Percentiles rank a stretch among this genome's conserved stretches.
Evolutionary conservation across 1,140 invertebrate species (phyloP).

Genomic region (Trachelipus rathkii): DNA sequence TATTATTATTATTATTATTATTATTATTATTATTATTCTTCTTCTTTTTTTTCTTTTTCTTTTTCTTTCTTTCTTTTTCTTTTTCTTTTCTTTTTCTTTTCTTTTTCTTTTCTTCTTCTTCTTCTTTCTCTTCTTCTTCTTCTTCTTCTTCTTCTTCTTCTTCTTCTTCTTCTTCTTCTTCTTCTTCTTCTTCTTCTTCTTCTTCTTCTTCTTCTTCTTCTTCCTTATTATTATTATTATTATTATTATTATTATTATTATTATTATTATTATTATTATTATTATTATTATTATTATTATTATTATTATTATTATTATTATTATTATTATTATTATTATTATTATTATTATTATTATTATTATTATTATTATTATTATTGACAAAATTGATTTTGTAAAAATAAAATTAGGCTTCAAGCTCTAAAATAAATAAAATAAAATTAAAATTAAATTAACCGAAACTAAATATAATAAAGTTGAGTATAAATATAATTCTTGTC

Average conservation of each 20-base stretch:
- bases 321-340: not conserved
- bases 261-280: slow-evolving; percentile 13
- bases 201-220: too few species aligned
- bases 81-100: not conserved
- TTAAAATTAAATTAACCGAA: too few species aligned
- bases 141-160: not conserved
- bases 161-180: not conserved
- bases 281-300: slow-evolving; percentile 15
- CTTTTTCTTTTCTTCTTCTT: not conserved
- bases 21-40: too few species aligned
- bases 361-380: too few species aligned
- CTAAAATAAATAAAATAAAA: too few species aligned
- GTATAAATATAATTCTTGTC: too few species aligned
- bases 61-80: not conserved
- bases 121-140: not conserved
- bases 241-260: not conserved
- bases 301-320: slow-evolving; percentile 15
- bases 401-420: too few species aligned
- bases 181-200: not conserved
- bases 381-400: too few species aligned
- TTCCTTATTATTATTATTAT: too few species aligned
- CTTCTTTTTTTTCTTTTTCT: too few species aligned
- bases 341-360: too few species aligned
- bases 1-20: slow-evolving; percentile 11
- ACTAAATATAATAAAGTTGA: too few species aligned